Evolutionary conservation across 2,888 invertebrate genomes (phyloP), one percentile per base, ranked within the genome.

Genomic region (Drosophila gaucha): DNA sequence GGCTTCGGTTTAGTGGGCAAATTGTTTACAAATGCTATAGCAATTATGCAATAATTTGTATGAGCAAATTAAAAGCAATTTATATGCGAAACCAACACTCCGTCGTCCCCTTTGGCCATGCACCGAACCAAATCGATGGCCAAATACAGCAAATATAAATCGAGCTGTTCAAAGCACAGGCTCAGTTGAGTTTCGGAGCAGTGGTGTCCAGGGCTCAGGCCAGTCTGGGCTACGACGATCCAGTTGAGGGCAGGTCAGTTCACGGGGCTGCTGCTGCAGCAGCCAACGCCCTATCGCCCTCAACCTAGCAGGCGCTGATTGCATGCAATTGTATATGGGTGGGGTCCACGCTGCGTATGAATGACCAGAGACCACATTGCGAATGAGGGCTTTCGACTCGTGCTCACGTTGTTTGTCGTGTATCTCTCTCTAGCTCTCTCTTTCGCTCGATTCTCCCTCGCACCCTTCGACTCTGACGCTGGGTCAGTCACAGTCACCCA

Each of bases 11-110:
- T 80, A 83, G 80, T 84, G 69, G 50, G 38, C 85, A 84, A 80
- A 80, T 80, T 80, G 85, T 84, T 80, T 82, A 79, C 85, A 82
- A 85, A 85, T 85, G 82, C 74, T 82, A 68, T 75, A 65, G 83
- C 82, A 85, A 86, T 82, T 82, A 82, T 82, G 82, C 75, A 82
- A 86, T 82, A 83, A 82, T 82, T 82, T 82, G 75, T 86, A 73
- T 70, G 52, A 63, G 66, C 82, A 78, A 80, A 80, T 80, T 76
- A 84, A 80, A 76, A 76, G 76, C 76, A 85, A 84, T 80, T 80
- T 80, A 80, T 84, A 80, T 84, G 74, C 74, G 50, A 67, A 28
- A 39, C 46, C 31, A 35, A 20, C 31, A 4, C 12, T 3, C 14
- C 4, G 30, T 16, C 28, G n/a, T 20, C 31, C 20, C 35, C 22